Base-by-base conservation (phyloP, 1,140 invertebrate species). In the Acromyrmex heyeri region DNA sequence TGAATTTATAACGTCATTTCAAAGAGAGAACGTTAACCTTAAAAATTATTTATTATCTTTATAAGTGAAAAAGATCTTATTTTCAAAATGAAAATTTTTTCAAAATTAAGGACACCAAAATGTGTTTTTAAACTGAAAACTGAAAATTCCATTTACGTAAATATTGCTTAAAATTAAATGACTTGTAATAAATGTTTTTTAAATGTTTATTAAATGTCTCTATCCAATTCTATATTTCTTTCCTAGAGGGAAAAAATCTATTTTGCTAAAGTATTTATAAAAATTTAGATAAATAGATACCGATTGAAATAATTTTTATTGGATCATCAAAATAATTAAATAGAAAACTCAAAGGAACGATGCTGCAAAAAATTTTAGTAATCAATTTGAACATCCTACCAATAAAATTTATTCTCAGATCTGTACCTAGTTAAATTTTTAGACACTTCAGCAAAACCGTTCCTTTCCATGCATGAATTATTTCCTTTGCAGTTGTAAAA, bases 141-240 rank as follows among this genome's bases (percentile, higher is more conserved):
- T 50, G 1, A 67, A 87, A 83, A 55, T 78, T 18, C 27, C 72
- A 3, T 69, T 69, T 21, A 2, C 12, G 14, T 69, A 50, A 50
- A 69, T 30, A 27, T 62, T 21, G 12, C 1, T 30, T 27, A 62
- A 62, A 62, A 14, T 16, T 16, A 62, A 62, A 18, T 44, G n/a
- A 38, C 0, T 44, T 14, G 64, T 14, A 14, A 1, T n/a, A 14
- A 67, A 38, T 3, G 8, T 65, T n/a, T 38, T 65, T n/a, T 65
- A 34, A 62, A 65, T 12, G 18, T 64, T 34, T 2, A 5, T 30
- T 62, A 27, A 62, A 53, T 14, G 18, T 65, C 18, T 65, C 3
- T n/a, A n/a, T n/a, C 16, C 27, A 18, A 64, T 65, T 18, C 18
- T 34, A 7, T 4, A 10, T 30, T 16, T 16, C 0, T 16, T 30